Percentiles rank a stretch among this genome's conserved stretches.
phyloP scores from a whole-genome alignment of 2,888 invertebrate species.

The Drosophila paramelanica region DNA sequence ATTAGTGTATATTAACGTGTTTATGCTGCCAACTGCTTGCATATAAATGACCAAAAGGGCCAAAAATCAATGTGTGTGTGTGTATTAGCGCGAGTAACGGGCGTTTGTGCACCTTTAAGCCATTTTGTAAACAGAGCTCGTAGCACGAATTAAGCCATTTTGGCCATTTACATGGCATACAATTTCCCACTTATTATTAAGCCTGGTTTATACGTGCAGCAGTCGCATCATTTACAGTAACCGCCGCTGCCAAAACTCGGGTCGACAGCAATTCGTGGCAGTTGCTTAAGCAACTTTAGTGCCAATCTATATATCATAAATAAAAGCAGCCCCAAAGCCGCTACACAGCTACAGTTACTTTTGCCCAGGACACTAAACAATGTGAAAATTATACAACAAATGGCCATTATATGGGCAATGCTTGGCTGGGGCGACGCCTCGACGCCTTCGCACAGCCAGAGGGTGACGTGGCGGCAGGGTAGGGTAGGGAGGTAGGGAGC shows the following conservation, averaged over 20 bases:
- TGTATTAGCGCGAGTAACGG: slow-evolving; percentile 1
- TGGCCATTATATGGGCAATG: slow-evolving; percentile 66
- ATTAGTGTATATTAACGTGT: slow-evolving; percentile 20
- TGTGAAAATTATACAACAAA: slow-evolving; percentile 80
- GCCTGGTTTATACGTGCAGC: slow-evolving; percentile 19
- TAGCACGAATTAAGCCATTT: slow-evolving; percentile 59
- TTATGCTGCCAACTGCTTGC: slow-evolving; percentile 7
- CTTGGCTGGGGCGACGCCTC: slow-evolving; percentile 19
- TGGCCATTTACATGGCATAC: slow-evolving; percentile 54
- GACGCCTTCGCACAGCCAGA: slow-evolving; percentile 13
- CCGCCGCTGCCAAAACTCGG: slow-evolving; percentile 1
- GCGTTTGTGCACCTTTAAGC: slow-evolving; percentile 11
- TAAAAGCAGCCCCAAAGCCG: slow-evolving; percentile 45
- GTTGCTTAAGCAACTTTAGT: slow-evolving; percentile 39
- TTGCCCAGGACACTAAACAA: slow-evolving; percentile 67
- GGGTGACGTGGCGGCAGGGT: neutral
- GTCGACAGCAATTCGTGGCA: slow-evolving; percentile 25
- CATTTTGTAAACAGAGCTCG: slow-evolving; percentile 18
- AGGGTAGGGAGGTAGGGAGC: slow-evolving; percentile 6
- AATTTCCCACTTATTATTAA: slow-evolving; percentile 51
- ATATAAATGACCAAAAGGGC: slow-evolving; percentile 1
- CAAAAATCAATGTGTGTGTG: slow-evolving; percentile 26
- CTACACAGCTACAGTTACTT: slow-evolving; percentile 42
- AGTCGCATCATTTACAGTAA: slow-evolving; percentile 17
- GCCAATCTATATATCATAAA: slow-evolving; percentile 69